These are phyloP conservation scores for Chironex yamaguchii DNA, from an alignment of 30 jellyfish, hydroid and myxozoan species.

Conservation along the genomic window DNA sequence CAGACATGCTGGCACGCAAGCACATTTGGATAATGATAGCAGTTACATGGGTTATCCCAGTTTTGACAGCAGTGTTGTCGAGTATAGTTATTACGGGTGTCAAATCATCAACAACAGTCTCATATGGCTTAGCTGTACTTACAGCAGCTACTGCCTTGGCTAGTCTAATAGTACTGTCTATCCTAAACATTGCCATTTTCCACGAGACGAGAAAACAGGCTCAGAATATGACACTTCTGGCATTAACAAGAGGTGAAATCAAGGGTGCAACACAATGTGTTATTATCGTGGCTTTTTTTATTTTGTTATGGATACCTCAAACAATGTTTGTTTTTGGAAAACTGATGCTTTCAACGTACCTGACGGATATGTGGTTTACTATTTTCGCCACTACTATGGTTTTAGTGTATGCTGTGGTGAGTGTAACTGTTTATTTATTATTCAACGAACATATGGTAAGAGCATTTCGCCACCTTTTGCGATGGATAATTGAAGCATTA, in stretches of 20 bases:
- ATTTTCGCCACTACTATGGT: background rate
- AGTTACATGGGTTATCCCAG: conserved; percentile 71
- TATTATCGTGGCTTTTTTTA: conserved; percentile 44
- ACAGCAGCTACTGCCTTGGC: conserved; percentile 68
- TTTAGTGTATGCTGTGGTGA: background rate
- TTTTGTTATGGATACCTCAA: conserved; percentile 69
- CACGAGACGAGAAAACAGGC: conserved; percentile 36
- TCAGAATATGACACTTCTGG: conserved; percentile 11
- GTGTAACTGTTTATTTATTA: background rate
- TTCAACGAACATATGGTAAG: no score
- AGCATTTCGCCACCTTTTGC: no score
- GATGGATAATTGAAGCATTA: no score
- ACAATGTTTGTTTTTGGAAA: conserved; percentile 73
- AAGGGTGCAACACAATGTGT: conserved; percentile 53
- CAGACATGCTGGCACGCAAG: conserved; percentile 22
- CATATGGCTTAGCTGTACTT: conserved; percentile 71
- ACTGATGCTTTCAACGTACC: conserved; percentile 67
- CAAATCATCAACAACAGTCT: conserved; percentile 65
- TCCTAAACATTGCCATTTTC: conserved; percentile 25
- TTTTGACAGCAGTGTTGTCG: conserved; percentile 55
- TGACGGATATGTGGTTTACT: conserved; percentile 75
- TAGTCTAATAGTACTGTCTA: conserved; percentile 10
- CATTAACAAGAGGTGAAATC: background rate
- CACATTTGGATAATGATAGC: conserved; percentile 68
- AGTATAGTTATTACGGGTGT: conserved; percentile 49